These are phyloP conservation scores for Zootermopsis nevadensis DNA, from an alignment of 2,888 invertebrate species.

Conservation along the genomic window DNA sequence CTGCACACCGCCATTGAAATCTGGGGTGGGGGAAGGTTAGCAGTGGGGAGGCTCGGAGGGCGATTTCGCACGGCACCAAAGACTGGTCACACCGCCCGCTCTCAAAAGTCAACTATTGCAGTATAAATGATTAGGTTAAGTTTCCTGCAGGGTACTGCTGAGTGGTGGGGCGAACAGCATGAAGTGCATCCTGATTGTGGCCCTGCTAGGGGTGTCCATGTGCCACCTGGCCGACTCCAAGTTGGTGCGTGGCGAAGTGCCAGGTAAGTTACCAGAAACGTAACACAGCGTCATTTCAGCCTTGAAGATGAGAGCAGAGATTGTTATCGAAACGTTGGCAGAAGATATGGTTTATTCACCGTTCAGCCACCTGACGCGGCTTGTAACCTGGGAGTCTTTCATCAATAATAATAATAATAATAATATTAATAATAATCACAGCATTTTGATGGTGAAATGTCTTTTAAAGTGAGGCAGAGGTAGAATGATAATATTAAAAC, in stretches of 20 bases:
- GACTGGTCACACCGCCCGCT: too few species aligned
- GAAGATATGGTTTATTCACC: too few species aligned
- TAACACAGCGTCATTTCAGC: too few species aligned
- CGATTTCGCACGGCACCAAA: neutral
- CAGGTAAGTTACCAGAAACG: constrained; percentile 12
- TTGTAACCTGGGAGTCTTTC: too few species aligned
- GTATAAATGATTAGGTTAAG: neutral
- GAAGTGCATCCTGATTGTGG: neutral
- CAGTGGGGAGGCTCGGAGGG: neutral
- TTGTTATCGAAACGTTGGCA: too few species aligned
- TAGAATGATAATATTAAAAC: too few species aligned
- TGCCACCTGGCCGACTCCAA: constrained; percentile 25
- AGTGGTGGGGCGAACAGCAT: neutral
- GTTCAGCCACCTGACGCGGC: too few species aligned
- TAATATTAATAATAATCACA: too few species aligned
- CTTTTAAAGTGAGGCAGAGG: too few species aligned
- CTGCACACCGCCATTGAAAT: neutral
- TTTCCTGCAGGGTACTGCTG: neutral
- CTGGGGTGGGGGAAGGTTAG: neutral
- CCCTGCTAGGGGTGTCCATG: constrained; percentile 25
- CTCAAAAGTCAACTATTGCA: neutral
- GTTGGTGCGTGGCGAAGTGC: constrained; percentile 18
- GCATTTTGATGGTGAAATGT: too few species aligned
- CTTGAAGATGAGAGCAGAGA: too few species aligned
- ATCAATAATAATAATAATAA: too few species aligned